Evolutionary conservation across 2,113 vertebrate species (phyloP), one percentile per base, ranked within the genome.

Genomic region (Odontophorus gujanensis): DNA sequence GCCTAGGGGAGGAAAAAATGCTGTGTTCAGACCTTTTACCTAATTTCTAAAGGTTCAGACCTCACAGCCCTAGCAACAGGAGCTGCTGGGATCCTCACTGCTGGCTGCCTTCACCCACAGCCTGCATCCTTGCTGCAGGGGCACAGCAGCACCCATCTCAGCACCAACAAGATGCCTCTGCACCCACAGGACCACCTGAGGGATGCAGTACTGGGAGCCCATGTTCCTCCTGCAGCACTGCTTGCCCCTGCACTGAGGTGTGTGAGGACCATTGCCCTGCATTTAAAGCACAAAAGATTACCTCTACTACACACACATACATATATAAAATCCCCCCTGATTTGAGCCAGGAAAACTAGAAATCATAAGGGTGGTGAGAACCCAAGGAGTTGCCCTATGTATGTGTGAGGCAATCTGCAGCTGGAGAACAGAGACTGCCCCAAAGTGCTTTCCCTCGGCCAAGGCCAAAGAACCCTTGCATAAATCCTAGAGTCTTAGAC

Each of bases 11-110:
- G 82, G 93, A 81, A 57, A 80, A 40, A 13, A 8, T 43, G 66
- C 81, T 7, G 0, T 1, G 42, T 91, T 92, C 59, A 89, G 94
- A 94, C 91, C 93, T 97, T 97, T 93, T 91, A 92, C 84, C 88
- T 93, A 79, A 90, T 96, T 96, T 96, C 78, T 61, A 62, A 71
- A 90, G 84, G 91, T 95, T 96, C 72, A 40, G 87, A 90, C 88
- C 84, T 80, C 78, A 85, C 65, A 83, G 72, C 63, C 57, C 55
- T 90, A 77, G 93, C 88, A 95, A 85, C 86, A 4, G 0, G 42
- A 58, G 61, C 80, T 78, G 79, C 73, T 11, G 72, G 71, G 61
- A 93, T 61, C 89, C 71, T 78, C 90, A 85, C 63, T 3, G 61
- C 68, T 0, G 45, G 3, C 47, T 87, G 69, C 75, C 78, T 69